Conservation (phyloP, 2,113 vertebrate species). For the Neoarius graeffei region DNA sequence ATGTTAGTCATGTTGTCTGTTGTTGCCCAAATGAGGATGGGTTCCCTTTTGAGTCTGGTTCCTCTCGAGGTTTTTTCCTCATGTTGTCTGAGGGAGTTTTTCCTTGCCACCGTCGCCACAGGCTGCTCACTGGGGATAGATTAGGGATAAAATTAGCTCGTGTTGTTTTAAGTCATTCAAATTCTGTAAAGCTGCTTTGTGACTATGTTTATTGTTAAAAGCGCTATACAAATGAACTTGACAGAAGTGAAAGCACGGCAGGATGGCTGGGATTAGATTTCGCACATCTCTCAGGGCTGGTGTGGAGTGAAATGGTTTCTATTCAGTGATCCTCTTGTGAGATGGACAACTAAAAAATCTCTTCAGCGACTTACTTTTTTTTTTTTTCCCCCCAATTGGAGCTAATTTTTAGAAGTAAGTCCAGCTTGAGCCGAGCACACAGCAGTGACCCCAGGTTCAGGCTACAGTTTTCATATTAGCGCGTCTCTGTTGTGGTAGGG, state of each 20-base stretch:
- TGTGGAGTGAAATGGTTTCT: background rate
- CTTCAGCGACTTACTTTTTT: background rate
- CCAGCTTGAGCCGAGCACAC: background rate
- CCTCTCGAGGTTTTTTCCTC: too few species aligned
- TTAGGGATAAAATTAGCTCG: too few species aligned
- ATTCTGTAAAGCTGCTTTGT: too few species aligned
- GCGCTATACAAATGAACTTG: too few species aligned
- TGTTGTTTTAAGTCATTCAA: too few species aligned
- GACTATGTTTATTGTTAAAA: too few species aligned
- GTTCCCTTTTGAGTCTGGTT: too few species aligned
- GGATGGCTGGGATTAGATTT: background rate
- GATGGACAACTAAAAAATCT: background rate
- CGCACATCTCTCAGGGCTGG: background rate
- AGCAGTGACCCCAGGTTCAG: background rate
- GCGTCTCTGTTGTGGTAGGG: background rate
- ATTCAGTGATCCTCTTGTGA: background rate
- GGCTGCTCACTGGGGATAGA: too few species aligned
- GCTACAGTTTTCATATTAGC: constrained; percentile 1
- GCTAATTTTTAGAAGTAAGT: background rate
- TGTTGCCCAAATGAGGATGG: too few species aligned
- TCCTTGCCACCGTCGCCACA: too few species aligned
- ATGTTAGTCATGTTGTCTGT: too few species aligned
- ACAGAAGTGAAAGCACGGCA: background rate
- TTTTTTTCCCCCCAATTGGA: background rate
- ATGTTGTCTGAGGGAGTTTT: too few species aligned